Base-by-base conservation (phyloP, 64 coral and sea anemone species). In the Stichodactyla helianthus region DNA sequence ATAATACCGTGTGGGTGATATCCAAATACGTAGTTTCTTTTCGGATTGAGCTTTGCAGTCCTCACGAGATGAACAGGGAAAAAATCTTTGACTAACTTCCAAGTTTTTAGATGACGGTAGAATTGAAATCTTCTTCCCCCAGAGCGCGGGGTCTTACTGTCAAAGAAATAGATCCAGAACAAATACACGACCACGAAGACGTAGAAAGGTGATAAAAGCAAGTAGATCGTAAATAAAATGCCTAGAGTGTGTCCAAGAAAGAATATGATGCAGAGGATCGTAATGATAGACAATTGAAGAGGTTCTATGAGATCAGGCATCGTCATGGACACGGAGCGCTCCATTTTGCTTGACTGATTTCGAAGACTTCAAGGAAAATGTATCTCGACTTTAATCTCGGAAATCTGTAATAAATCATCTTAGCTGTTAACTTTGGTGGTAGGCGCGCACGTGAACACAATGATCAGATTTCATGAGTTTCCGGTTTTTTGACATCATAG, bases 1-100 rank as follows among this genome's bases (percentile, higher is more conserved):
- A 97, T 97, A 7, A 97, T 97, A 15, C 94, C 94, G 52, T 97
- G 94, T 0, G 94, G 94, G 71, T 97, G 94, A 84, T 97, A 97
- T 71, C 94, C 94, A 0, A 97, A 68, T 68, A 97, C 91, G 31
- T 97, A 97, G 79, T 97, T 97, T 56, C 81, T 93, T 8, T 88
- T 90, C 0, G 94, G 94, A 84, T 93, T 90, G 35, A 97, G 59
- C n/a, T 65, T 83, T 64, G 87, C 87, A n/a, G 94, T 97, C 63
- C 85, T 82, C 27, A 97, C 82, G 6, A 97, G 63, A 53, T 92
- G 85, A n/a, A 59, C 86, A n/a, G 94, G 94, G 54, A 97, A 97
- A 25, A 93, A 97, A 59, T 97, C 94, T 50, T 88, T 89, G 82
- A 97, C 93, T 84, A 93, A 97, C 10, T 97, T 83, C 94, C 94